These are phyloP conservation scores for Mythimna pallens DNA, from an alignment of 2,888 invertebrate genomes.

Conservation along the genomic window DNA sequence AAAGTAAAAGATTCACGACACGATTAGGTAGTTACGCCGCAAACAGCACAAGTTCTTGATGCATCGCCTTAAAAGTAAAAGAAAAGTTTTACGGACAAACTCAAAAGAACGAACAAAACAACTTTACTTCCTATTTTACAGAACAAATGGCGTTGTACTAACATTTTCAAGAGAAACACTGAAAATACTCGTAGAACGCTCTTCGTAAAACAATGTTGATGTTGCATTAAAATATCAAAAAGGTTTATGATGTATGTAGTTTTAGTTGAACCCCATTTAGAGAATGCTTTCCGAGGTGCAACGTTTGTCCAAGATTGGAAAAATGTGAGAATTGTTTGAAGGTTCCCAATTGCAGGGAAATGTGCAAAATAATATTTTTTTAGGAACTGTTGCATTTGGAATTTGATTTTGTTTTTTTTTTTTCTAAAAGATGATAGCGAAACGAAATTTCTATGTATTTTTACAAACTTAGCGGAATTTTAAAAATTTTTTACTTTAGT, in stretches of 20 bases:
- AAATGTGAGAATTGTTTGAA: slow-evolving; percentile 19
- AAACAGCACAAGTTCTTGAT: slow-evolving; percentile 67
- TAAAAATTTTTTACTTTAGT: neutral
- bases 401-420: neutral
- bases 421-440: neutral
- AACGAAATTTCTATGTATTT: neutral
- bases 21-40: slow-evolving; percentile 57
- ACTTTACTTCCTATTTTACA: slow-evolving; percentile 82
- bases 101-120: slow-evolving; percentile 79
- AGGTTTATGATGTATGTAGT: slow-evolving; percentile 25
- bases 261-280: slow-evolving; percentile 4
- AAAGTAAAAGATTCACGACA: slow-evolving; percentile 58
- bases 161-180: slow-evolving; percentile 71
- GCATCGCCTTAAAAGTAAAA: slow-evolving; percentile 75
- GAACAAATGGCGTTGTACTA: slow-evolving; percentile 79
- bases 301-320: neutral
- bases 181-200: slow-evolving; percentile 56
- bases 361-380: neutral
- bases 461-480: neutral
- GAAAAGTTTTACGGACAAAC: slow-evolving; percentile 73
- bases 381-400: neutral
- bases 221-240: slow-evolving; percentile 58
- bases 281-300: slow-evolving; percentile 14
- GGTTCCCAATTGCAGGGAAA: neutral
- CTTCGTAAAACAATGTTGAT: slow-evolving; percentile 56